Evolutionary conservation across 2,888 invertebrate genomes (phyloP), one percentile per base, ranked within the genome.

Genomic region (Stenolophus ochropezus): DNA sequence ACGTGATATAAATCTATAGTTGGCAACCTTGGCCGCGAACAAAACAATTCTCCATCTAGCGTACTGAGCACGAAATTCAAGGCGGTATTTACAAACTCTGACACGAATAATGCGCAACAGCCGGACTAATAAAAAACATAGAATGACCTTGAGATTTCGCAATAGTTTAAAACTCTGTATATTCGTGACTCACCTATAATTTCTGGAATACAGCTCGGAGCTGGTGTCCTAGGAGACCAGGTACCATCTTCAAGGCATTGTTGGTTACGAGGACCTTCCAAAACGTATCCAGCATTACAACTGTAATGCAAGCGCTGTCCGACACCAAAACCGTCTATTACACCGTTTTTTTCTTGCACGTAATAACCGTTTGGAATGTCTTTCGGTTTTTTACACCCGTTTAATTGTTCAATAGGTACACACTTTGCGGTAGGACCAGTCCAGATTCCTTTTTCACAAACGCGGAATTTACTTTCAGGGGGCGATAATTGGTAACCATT

Each of bases 371-470:
- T 87, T 18, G 82, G 83, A 20, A 89, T 86, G 14, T 86, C 85
- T 82, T 86, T 85, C 2, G 89, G 88, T 33, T 83, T 82, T 71
- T 84, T 85, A 84, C 89, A 89, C 2, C 85, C 86, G 3, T 81
- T 80, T 53, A 85, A 83, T 82, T 84, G 84, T 73, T 84, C 83
- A 33, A 83, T 71, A 14, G 85, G 83, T 61, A 86, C 85, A 84
- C 89, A 89, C 27, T 82, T 86, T 1, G 87, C 89, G 75, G 85
- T 84, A 0, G 86, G 85, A n/a, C 89, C 89, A 27, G 88, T 88
- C 89, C 89, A 89, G 73, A 87, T 85, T n/a, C 89, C 89, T 82
- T 88, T 87, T 84, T 89, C 88, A 83, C 89, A 89, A 6, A 88
- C 86, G 58, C 89, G 85, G 80, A 86, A 85, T 77, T 85, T 85